phyloP scores from a whole-genome alignment of 2,113 vertebrate species.

The Dolichallabes microphthalmus region DNA sequence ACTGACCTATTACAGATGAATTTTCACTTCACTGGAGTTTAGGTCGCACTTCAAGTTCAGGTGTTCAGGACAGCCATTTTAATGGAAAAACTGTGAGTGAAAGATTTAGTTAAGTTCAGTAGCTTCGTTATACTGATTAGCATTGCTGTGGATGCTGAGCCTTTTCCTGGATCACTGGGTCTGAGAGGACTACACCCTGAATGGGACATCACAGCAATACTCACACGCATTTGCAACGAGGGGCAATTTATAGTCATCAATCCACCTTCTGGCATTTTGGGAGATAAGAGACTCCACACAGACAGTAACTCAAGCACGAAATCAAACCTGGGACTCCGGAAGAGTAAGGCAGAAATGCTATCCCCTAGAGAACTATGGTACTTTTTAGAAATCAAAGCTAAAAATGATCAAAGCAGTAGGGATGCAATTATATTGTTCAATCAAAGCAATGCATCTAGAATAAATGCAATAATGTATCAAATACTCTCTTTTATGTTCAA shows the following conservation, averaged over 20 bases:
- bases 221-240: not conserved
- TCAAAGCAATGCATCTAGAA: not conserved
- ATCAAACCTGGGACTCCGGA: not conserved
- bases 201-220: not conserved
- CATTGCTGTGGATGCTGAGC: no score
- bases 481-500: not conserved
- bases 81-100: not conserved
- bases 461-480: not conserved
- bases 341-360: not conserved
- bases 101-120: not conserved
- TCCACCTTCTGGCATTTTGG: not conserved
- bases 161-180: no score
- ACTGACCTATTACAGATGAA: conserved; percentile 6
- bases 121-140: no score
- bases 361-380: not conserved
- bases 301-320: not conserved
- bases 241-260: not conserved
- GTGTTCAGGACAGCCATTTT: not conserved
- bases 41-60: not conserved
- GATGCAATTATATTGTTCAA: not conserved
- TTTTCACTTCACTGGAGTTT: not conserved
- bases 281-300: not conserved
- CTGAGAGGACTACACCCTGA: no score
- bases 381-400: not conserved
- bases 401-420: not conserved